phyloP scores from a whole-genome alignment of 2,113 vertebrate species.

The Atlantisia rogersi region DNA sequence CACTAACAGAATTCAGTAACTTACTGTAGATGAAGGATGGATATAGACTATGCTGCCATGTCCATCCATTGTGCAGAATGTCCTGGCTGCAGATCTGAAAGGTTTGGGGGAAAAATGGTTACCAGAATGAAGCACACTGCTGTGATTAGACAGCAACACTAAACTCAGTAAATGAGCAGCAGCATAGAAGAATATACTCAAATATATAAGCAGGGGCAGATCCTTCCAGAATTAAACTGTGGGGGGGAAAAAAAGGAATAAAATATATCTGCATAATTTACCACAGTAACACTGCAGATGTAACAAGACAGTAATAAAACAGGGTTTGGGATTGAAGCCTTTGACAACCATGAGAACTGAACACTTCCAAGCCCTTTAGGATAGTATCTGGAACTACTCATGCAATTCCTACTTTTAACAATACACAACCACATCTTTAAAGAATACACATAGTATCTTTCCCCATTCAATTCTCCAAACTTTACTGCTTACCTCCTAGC shows the following conservation, averaged over 20 bases:
- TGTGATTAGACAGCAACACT: not conserved
- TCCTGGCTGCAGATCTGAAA: slow-evolving; percentile 88
- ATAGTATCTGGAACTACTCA: not conserved
- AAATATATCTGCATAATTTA: not conserved
- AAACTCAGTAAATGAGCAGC: not conserved
- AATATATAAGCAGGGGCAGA: not conserved
- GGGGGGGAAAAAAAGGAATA: not conserved
- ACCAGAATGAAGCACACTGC: not conserved
- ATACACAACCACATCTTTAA: not conserved
- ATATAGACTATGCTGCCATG: slow-evolving; percentile 92
- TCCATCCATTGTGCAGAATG: slow-evolving; percentile 97
- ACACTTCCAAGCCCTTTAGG: not conserved
- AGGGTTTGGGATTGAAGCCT: not conserved
- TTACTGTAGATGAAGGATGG: slow-evolving; percentile 96
- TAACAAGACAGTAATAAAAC: not conserved
- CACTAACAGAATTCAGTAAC: not conserved
- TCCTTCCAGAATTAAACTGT: not conserved
- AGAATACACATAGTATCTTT: not conserved
- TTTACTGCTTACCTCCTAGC: slow-evolving; percentile 83
- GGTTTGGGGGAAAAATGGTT: not conserved
- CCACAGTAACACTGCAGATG: not conserved
- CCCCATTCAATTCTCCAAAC: not conserved
- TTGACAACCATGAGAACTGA: not conserved
- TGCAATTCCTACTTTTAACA: not conserved
- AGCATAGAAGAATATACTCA: not conserved